Base-by-base conservation (phyloP, 2,797 vertebrate genomes). In the Zalophus californianus region DNA sequence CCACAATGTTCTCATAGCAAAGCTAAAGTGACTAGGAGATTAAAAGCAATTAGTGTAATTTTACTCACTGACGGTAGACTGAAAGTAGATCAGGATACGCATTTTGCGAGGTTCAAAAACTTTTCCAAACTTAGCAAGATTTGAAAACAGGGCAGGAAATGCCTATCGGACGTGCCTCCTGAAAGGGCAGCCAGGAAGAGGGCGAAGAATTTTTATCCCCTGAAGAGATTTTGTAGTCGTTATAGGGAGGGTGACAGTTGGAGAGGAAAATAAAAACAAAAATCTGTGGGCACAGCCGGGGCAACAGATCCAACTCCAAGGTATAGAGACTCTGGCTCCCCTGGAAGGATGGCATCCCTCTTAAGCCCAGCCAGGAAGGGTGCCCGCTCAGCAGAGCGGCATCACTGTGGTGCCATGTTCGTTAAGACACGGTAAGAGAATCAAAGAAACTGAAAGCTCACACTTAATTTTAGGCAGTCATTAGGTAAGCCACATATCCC, bases 21-120 rank as follows among this genome's bases (percentile, higher is more conserved):
- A 98, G 66, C 83, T 93, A 32, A 97, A 98, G 56, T 54, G 84
- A 98, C 92, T 91, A 62, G 90, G 98, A 92, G 60, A 95, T 97
- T 97, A 96, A 91, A 97, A 97, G 79, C 3, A 98, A 94, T 93
- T 89, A 94, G 94, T 80, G 32, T 92, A 89, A 96, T 96, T 98
- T 97, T 93, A 96, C 29, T 12, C 93, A 35, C 52, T 96, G 94
- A 75, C 88, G 70, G 89, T 77, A 97, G 14, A 83, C 87, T 94
- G 64, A 94, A 97, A 97, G 86, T 38, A 96, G 89, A 97, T 91
- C 78, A 88, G 95, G 95, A 75, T 48, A 73, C 29, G 50, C 11
- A 23, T 94, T 96, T 98, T 93, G 89, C 85, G 88, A 95, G 70
- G 80, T 75, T 96, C 3, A 9, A 77, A 73, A 94, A 58, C 78